Percentiles rank a stretch among this genome's conserved stretches.
Conservation (phyloP, 37 sponge, comb jelly and placozoan species). For the Axinella damicornis region DNA sequence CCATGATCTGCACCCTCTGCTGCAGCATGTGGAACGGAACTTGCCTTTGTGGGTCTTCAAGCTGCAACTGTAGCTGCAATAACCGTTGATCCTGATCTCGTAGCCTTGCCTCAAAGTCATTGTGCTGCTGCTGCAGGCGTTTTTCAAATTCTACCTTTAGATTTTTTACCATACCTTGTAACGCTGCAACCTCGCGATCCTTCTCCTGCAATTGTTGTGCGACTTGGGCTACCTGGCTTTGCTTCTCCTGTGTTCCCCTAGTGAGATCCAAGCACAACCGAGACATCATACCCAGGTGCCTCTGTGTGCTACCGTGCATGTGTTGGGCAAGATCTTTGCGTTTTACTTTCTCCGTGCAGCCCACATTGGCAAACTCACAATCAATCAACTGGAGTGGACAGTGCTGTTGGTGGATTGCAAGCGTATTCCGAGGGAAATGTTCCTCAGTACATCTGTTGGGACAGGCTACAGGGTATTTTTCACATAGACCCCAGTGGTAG, state of each 20-base stretch:
- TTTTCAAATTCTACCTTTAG: background rate
- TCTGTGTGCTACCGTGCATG: slow-evolving; percentile 4
- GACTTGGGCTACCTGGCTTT: background rate
- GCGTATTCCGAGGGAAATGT: background rate
- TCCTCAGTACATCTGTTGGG: slow-evolving; percentile 24
- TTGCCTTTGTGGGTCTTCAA: background rate
- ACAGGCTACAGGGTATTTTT: slow-evolving; percentile 13
- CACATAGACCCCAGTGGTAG: slow-evolving; percentile 11
- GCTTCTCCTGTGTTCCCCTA: background rate
- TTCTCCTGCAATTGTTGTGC: background rate
- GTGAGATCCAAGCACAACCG: background rate
- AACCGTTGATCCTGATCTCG: background rate
- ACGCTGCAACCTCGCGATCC: background rate
- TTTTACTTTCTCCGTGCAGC: slow-evolving; percentile 15
- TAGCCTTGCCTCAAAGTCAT: background rate
- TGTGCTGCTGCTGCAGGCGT: background rate
- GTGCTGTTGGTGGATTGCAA: slow-evolving; percentile 2
- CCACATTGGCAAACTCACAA: slow-evolving; percentile 44
- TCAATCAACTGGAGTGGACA: slow-evolving; percentile 23
- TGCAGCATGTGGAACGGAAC: background rate
- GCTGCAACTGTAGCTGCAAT: too few relatives aligned
- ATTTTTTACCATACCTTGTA: background rate
- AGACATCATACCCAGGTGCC: slow-evolving; percentile 19
- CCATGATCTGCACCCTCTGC: background rate
- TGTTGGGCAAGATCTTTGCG: slow-evolving; percentile 9